Evolutionary conservation across 2,888 invertebrate genomes (phyloP), one percentile per base, ranked within the genome.

Genomic region (Macroteleia sp.): DNA sequence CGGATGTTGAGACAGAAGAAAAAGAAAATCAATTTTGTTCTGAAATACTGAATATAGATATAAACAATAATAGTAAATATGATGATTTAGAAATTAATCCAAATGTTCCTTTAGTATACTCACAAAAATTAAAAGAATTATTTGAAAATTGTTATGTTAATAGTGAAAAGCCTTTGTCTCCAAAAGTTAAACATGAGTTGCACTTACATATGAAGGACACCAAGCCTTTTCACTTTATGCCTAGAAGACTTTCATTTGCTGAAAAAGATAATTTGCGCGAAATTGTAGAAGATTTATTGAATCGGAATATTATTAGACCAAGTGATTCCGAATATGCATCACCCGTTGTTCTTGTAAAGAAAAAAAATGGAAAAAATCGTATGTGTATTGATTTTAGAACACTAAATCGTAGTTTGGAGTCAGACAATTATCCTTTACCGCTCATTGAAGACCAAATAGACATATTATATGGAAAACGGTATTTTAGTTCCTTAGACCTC

Each of bases 91-190:
- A 52, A 32, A 52, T 52, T 17, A 52, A 52, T 32, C 20, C 9
- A 3, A 34, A 52, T 34, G 14, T 52, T 30, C 25, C 52, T 32
- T 19, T 34, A 17, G 28, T 10, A 32, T 32, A 52, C 28, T 19
- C 17, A 16, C 16, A 32, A 52, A 32, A 52, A 19, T 28, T 81
- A 16, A 36, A 44, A 46, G 5, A 56, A 14, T 25, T 62, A 19
- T 77, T 74, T 52, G 12, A 20, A 46, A 46, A 66, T 52, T 25
- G 52, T 14, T 81, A 81, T 39, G 19, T 52, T 34, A 32, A 52
- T 16, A 8, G 5, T 20, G 34, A 34, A 52, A 32, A 32, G 10
- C 32, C 32, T 20, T 17, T n/a, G 17, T 14, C 16, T 2, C 52
- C 52, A 10, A 52, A 52, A 32, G 14, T 52, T 19, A 34, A 32